Evolutionary conservation across 2,113 vertebrate genomes (phyloP).

Genomic region (Pseudorectes ferrugineus): DNA sequence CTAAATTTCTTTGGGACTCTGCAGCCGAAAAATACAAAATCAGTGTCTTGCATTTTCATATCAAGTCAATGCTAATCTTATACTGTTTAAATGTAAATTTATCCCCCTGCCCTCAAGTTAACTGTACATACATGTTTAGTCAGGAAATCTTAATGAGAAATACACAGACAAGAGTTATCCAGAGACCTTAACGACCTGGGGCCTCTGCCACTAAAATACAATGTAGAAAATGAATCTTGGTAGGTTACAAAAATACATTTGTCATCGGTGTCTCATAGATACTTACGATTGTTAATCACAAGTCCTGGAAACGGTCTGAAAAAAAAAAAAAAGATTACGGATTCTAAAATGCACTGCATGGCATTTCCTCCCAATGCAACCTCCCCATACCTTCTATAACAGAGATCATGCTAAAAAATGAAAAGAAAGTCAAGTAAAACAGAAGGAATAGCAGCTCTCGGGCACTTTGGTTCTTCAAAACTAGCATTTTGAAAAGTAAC

Average conservation of each 20-base stretch:
- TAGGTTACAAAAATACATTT: not conserved
- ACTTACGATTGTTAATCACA: conserved; percentile 69
- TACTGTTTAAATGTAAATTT: not conserved
- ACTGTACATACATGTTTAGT: not conserved
- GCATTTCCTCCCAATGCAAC: not conserved
- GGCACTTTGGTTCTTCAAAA: not conserved
- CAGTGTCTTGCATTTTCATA: not conserved
- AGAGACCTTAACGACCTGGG: not conserved
- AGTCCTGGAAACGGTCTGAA: conserved; percentile 69
- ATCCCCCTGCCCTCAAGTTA: not conserved
- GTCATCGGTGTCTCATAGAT: not conserved
- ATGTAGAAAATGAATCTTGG: fast-evolving
- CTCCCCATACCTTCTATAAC: not conserved
- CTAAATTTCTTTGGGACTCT: not conserved
- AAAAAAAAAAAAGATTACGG: not conserved
- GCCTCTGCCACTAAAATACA: not conserved
- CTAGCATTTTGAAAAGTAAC: not conserved
- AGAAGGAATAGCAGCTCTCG: not conserved
- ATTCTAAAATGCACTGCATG: not conserved
- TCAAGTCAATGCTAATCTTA: not conserved
- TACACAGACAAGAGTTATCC: not conserved
- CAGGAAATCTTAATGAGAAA: not conserved
- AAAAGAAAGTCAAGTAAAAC: not conserved
- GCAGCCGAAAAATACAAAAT: not conserved
- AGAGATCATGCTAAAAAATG: not conserved